These are phyloP conservation scores for Monomorium pharaonis DNA, from an alignment of 1,140 invertebrate species.

Conservation along the genomic window DNA sequence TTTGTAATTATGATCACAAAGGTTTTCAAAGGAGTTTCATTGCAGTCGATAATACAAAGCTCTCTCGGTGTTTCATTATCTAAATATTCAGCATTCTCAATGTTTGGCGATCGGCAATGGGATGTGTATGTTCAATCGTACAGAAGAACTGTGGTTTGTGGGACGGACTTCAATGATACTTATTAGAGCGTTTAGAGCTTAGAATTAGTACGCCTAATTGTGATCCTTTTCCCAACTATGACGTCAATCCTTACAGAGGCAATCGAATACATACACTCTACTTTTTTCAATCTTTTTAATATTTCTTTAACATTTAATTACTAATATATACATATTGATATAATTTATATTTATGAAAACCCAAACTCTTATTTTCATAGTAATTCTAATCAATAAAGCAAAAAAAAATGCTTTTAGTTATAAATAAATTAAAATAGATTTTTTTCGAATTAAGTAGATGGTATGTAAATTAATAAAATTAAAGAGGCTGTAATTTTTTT, in stretches of 20 bases:
- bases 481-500: no score
- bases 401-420: no score
- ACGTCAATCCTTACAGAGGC: background rate
- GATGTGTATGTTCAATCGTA: background rate
- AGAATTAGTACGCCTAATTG: constrained; percentile 39
- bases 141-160: constrained; percentile 24
- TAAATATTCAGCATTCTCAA: constrained; percentile 26
- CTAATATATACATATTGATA: no score
- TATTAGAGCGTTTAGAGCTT: constrained; percentile 3
- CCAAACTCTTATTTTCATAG: no score
- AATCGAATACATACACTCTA: no score
- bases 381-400: no score
- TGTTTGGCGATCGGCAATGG: constrained; percentile 18
- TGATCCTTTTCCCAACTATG: constrained; percentile 25
- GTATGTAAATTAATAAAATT: no score
- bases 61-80: constrained; percentile 28
- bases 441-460: no score
- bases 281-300: no score
- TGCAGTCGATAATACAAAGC: constrained; percentile 20
- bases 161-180: constrained; percentile 14
- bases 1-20: constrained; percentile 41
- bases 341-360: no score
- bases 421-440: no score
- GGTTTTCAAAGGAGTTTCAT: constrained; percentile 20
- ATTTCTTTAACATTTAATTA: no score